phyloP scores from a whole-genome alignment of 53 echinoderm and acorn worm genomes.

The Hippasteria phrygiana region DNA sequence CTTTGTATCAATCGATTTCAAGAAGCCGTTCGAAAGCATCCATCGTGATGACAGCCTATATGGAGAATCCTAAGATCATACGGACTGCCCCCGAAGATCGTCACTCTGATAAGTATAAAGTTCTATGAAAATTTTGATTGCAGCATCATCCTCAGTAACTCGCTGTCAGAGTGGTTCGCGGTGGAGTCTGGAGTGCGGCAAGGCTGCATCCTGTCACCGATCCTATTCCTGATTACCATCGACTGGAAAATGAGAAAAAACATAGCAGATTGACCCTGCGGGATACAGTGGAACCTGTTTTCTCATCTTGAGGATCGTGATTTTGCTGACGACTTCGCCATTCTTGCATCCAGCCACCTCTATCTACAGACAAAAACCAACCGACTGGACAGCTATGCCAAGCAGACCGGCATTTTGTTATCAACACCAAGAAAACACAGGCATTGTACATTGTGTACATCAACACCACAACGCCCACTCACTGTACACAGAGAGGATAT shows the following conservation, averaged over 20 bases:
- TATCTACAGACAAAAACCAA: constrained; percentile 37
- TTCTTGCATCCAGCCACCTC: background rate
- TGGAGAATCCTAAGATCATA: constrained; percentile 58
- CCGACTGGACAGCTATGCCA: background rate
- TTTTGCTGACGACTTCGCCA: constrained; percentile 48
- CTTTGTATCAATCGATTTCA: constrained; percentile 46
- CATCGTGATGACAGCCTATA: constrained; percentile 53
- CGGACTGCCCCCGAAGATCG: constrained; percentile 39
- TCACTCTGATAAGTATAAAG: constrained; percentile 9
- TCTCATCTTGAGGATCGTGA: constrained; percentile 41
- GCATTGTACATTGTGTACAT: constrained; percentile 5
- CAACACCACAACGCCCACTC: background rate
- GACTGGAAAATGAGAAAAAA: constrained; percentile 61
- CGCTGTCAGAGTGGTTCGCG: constrained; percentile 32
- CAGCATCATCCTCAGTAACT: background rate
- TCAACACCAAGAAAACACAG: background rate
- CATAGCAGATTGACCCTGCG: constrained; percentile 9
- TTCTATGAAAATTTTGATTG: constrained; percentile 21
- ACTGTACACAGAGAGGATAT: background rate
- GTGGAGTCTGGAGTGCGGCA: constrained; percentile 50
- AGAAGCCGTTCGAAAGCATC: constrained; percentile 62
- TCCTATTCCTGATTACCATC: constrained; percentile 50
- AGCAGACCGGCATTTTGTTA: constrained; percentile 31
- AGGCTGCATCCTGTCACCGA: constrained; percentile 32
- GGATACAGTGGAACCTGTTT: constrained; percentile 44